Evolutionary conservation across 2,113 vertebrate genomes (phyloP).

Genomic region (Odocoileus virginianus): DNA sequence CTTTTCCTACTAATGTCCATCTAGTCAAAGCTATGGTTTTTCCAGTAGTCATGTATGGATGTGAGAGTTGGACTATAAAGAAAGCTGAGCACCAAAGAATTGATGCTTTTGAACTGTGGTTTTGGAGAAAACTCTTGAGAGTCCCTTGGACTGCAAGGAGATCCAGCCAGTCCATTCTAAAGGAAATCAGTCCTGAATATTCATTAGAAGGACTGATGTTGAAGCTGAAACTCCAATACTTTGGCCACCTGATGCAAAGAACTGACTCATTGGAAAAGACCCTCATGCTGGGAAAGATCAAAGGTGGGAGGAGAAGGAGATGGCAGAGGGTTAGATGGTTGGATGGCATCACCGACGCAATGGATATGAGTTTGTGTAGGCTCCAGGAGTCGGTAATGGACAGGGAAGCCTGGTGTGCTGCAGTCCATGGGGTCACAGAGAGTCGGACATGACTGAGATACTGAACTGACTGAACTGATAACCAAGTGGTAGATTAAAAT

Average conservation of each 20-base stretch:
- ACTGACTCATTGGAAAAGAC: background rate
- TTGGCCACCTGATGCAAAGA: background rate
- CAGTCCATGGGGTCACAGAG: background rate
- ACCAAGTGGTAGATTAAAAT: background rate
- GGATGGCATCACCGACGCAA: background rate
- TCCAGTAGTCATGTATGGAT: background rate
- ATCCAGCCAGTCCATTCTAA: background rate
- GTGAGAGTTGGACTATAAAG: background rate
- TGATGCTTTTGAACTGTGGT: background rate
- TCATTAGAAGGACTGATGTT: background rate
- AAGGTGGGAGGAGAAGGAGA: background rate
- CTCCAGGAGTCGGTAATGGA: background rate
- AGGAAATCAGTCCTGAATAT: background rate
- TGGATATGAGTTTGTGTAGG: background rate
- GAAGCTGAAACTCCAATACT: background rate
- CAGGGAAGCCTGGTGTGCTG: background rate
- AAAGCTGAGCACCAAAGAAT: background rate
- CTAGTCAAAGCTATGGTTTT: background rate
- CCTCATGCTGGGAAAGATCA: background rate
- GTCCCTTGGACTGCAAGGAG: background rate
- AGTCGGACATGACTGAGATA: background rate
- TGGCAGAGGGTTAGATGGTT: background rate
- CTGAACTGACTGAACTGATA: background rate
- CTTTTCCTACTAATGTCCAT: accelerated
- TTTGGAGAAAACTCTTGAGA: background rate